Conservation (phyloP, 1,140 invertebrate genomes). For the Armadillidium nasatum region DNA sequence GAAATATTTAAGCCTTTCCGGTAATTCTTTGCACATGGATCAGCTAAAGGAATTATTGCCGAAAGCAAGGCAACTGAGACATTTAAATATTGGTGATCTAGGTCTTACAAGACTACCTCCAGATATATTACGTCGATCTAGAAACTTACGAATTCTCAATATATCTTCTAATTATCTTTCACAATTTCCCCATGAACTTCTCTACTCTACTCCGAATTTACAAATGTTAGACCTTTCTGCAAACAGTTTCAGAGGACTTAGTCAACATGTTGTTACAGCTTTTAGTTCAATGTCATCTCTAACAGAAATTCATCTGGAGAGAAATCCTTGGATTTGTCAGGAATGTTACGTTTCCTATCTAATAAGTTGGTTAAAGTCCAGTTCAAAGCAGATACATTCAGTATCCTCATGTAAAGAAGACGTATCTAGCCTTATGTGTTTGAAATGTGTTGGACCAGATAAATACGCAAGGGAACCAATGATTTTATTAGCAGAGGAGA, state of each 20-base stretch:
- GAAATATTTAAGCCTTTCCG: slow-evolving; percentile 61
- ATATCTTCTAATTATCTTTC: slow-evolving; percentile 57
- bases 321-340: slow-evolving; percentile 64
- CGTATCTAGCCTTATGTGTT: slow-evolving; percentile 29
- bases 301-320: slow-evolving; percentile 54
- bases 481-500: slow-evolving; percentile 28
- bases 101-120: slow-evolving; percentile 52
- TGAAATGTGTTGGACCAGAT: slow-evolving; percentile 34
- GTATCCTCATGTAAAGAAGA: slow-evolving; percentile 29
- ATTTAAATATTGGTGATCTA: slow-evolving; percentile 58
- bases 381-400: slow-evolving; percentile 35
- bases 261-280: slow-evolving; percentile 53
- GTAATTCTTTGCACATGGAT: slow-evolving; percentile 56
- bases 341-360: slow-evolving; percentile 53
- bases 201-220: slow-evolving; percentile 57
- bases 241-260: slow-evolving; percentile 60
- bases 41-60: slow-evolving; percentile 55
- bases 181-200: slow-evolving; percentile 53
- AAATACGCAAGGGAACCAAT: slow-evolving; percentile 25
- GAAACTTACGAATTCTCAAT: slow-evolving; percentile 55
- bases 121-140: slow-evolving; percentile 54
- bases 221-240: slow-evolving; percentile 59
- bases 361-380: slow-evolving; percentile 46
- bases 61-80: slow-evolving; percentile 55
- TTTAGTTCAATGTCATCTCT: slow-evolving; percentile 51